These are phyloP conservation scores for Eristalinus sepulchralis DNA, from an alignment of 2,888 invertebrate species.

Conservation along the genomic window DNA sequence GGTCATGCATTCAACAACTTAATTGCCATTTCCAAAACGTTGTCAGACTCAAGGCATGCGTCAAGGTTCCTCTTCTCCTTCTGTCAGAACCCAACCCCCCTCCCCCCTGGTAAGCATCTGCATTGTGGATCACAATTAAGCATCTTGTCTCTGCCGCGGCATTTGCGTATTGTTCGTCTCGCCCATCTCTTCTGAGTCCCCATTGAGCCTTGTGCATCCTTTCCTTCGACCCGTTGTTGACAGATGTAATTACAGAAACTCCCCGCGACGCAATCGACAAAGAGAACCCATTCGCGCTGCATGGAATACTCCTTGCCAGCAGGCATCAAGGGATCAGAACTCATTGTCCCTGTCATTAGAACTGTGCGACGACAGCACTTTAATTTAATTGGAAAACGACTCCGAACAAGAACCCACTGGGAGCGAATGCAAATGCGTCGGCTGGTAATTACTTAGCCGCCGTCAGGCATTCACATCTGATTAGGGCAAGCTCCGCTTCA, in stretches of 20 bases:
- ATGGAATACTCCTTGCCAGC: background rate
- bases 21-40: no score
- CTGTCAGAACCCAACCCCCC: no score
- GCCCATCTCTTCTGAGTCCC: background rate
- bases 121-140: background rate
- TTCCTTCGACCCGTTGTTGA: background rate
- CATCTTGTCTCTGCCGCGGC: background rate
- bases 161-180: background rate
- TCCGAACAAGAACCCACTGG: background rate
- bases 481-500: background rate
- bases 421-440: background rate
- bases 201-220: background rate
- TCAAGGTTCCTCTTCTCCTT: no score
- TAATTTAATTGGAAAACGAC: background rate
- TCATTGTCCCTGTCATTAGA: background rate
- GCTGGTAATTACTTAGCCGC: background rate
- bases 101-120: no score
- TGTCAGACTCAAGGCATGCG: no score
- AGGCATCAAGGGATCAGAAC: background rate
- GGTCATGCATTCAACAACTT: no score
- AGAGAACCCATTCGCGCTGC: background rate
- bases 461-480: background rate
- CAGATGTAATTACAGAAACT: background rate
- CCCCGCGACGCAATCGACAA: background rate
- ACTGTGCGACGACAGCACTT: background rate